Conservation (phyloP, 1,140 invertebrate genomes). For the Drosophila burlai region DNA sequence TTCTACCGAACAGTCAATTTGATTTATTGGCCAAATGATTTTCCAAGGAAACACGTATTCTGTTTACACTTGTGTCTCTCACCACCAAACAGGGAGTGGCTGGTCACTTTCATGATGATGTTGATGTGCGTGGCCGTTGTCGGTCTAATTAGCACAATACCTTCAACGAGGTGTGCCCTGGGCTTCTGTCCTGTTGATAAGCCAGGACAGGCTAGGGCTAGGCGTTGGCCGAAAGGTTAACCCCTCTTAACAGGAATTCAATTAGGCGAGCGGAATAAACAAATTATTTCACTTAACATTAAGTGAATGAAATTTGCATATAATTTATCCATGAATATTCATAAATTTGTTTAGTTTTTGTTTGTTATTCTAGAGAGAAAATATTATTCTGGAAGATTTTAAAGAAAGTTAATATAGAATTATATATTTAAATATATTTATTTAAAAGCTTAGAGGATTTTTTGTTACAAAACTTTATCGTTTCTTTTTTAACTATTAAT, state of each 20-base stretch:
- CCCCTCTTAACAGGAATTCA: slow-evolving; percentile 6
- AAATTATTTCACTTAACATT: slow-evolving; percentile 17
- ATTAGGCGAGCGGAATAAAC: slow-evolving; percentile 18
- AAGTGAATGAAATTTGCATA: slow-evolving; percentile 3
- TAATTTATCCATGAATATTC: background rate
- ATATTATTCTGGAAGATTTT: background rate
- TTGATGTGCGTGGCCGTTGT: slow-evolving; percentile 58
- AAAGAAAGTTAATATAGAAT: background rate
- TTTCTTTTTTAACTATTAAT: background rate
- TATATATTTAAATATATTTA: background rate
- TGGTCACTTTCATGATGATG: slow-evolving; percentile 37
- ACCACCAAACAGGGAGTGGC: slow-evolving; percentile 30
- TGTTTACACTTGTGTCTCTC: slow-evolving; percentile 19
- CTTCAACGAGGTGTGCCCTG: slow-evolving; percentile 47
- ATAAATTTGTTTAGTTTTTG: slow-evolving; percentile 3
- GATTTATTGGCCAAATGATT: slow-evolving; percentile 77
- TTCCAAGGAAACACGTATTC: slow-evolving; percentile 54
- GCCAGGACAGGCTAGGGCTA: background rate
- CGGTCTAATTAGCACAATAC: slow-evolving; percentile 59
- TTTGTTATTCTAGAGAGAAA: background rate
- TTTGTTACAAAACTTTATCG: too few species aligned
- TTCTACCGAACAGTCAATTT: slow-evolving; percentile 43
- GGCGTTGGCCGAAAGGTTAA: slow-evolving; percentile 1
- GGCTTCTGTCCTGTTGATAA: slow-evolving; percentile 13
- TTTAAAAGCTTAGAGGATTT: background rate